A percentile compares a stretch with the other conserved stretches of the same genome.
Conservation (phyloP, 2,888 invertebrate species). For the Trachelus stipa region DNA sequence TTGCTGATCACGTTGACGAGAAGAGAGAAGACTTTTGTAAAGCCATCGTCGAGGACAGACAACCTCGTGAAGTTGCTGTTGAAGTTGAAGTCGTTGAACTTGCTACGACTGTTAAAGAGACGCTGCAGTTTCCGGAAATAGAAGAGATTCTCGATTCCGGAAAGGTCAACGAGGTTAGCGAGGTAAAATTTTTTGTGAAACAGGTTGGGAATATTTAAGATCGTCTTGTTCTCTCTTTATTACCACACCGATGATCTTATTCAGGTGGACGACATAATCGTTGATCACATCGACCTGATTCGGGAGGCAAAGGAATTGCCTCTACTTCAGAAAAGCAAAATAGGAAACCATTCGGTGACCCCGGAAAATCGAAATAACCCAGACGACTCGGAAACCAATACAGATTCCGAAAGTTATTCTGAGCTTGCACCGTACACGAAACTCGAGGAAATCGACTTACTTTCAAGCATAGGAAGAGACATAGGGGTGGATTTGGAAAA, state of each 20-base stretch:
- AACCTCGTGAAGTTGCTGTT: conserved; percentile 38
- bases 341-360: conserved; percentile 46
- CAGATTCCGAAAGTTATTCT: conserved; percentile 30
- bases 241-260: not conserved
- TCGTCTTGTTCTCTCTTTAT: not conserved
- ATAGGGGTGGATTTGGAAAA: conserved; percentile 60
- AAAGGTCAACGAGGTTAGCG: conserved; percentile 51
- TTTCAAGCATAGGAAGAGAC: conserved; percentile 60
- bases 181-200: conserved; percentile 36
- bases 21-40: conserved; percentile 29
- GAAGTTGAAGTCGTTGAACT: conserved; percentile 60
- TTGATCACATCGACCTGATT: conserved; percentile 59
- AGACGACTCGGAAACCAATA: conserved; percentile 11
- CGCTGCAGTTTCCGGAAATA: conserved; percentile 59
- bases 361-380: conserved; percentile 14
- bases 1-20: conserved; percentile 17
- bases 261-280: conserved; percentile 46
- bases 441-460: conserved; percentile 61
- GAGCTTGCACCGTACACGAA: conserved; percentile 53
- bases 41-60: conserved; percentile 32
- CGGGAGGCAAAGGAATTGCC: conserved; percentile 57
- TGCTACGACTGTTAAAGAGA: conserved; percentile 59
- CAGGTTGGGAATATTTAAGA: not conserved
- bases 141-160: conserved; percentile 58
- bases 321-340: conserved; percentile 38